phyloP scores from a whole-genome alignment of 2,888 invertebrate species.

The Acronicta aceris region DNA sequence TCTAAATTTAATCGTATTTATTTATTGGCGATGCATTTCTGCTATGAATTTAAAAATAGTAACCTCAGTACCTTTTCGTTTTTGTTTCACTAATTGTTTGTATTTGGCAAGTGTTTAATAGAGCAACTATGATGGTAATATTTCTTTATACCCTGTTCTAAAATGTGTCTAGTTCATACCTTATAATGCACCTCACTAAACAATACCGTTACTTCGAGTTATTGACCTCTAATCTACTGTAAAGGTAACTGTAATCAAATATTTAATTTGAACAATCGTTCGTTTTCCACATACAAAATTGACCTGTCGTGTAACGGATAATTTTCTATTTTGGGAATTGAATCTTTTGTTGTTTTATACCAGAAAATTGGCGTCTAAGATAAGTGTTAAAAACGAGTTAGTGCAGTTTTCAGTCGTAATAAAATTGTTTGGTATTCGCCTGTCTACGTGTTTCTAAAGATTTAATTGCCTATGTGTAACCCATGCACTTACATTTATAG shows the following conservation, averaged over 20 bases:
- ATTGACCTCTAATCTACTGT: slow-evolving; percentile 80
- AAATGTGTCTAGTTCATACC: slow-evolving; percentile 28
- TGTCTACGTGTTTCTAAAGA: slow-evolving; percentile 22
- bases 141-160: slow-evolving; percentile 17
- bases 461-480: slow-evolving; percentile 31
- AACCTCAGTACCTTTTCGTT: neutral
- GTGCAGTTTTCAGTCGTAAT: slow-evolving; percentile 27
- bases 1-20: no score
- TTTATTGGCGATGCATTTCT: no score
- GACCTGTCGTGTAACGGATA: slow-evolving; percentile 62
- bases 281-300: slow-evolving; percentile 71
- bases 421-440: slow-evolving; percentile 16
- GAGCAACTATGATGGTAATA: slow-evolving; percentile 14
- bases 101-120: neutral
- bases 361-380: slow-evolving; percentile 23
- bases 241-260: slow-evolving; percentile 83
- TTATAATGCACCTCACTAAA: slow-evolving; percentile 59
- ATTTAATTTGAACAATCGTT: slow-evolving; percentile 78
- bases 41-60: neutral
- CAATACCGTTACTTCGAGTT: slow-evolving; percentile 69
- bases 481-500: slow-evolving; percentile 9
- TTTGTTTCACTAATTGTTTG: no score
- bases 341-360: slow-evolving; percentile 35
- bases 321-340: slow-evolving; percentile 47
- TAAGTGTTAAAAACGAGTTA: slow-evolving; percentile 45